These are phyloP conservation scores for Eumeta japonica DNA, from an alignment of 1,140 invertebrate genomes.

Conservation along the genomic window DNA sequence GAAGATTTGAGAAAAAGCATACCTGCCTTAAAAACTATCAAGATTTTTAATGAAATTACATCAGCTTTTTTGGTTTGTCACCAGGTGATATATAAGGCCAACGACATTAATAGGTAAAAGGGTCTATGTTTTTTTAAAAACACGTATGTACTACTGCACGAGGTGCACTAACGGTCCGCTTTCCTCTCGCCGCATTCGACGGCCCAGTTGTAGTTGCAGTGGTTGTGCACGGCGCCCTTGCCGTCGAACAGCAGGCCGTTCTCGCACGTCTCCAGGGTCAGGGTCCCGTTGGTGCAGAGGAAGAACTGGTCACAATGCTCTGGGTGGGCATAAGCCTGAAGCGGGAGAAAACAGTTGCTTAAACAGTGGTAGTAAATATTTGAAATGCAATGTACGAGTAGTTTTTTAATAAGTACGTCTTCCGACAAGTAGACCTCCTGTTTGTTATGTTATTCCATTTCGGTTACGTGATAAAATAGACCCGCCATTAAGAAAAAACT, in stretches of 20 bases:
- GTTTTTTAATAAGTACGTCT: slow-evolving; percentile 81
- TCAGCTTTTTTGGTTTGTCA: no score
- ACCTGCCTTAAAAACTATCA: no score
- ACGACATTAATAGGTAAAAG: no score
- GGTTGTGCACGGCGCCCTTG: slow-evolving; percentile 82
- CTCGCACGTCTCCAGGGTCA: slow-evolving; percentile 86
- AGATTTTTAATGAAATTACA: no score
- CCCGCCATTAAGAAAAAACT: no score
- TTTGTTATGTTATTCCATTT: background rate
- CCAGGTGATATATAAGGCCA: no score
- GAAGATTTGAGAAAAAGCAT: no score
- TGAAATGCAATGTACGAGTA: slow-evolving; percentile 80
- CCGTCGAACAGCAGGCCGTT: slow-evolving; percentile 90
- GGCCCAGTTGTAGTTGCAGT: slow-evolving; percentile 93
- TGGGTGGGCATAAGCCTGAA: slow-evolving; percentile 80
- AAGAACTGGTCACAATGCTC: slow-evolving; percentile 85
- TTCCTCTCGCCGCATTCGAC: slow-evolving; percentile 84
- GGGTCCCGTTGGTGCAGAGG: slow-evolving; percentile 85
- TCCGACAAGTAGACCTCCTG: slow-evolving; percentile 74
- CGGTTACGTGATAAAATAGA: background rate
- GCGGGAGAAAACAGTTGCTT: slow-evolving; percentile 65
- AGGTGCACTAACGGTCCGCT: slow-evolving; percentile 68
- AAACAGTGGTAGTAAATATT: slow-evolving; percentile 82
- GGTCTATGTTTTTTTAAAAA: no score
- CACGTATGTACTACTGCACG: no score